Conservation (phyloP, 2,888 invertebrate genomes). For the Drosophila sordidula region DNA sequence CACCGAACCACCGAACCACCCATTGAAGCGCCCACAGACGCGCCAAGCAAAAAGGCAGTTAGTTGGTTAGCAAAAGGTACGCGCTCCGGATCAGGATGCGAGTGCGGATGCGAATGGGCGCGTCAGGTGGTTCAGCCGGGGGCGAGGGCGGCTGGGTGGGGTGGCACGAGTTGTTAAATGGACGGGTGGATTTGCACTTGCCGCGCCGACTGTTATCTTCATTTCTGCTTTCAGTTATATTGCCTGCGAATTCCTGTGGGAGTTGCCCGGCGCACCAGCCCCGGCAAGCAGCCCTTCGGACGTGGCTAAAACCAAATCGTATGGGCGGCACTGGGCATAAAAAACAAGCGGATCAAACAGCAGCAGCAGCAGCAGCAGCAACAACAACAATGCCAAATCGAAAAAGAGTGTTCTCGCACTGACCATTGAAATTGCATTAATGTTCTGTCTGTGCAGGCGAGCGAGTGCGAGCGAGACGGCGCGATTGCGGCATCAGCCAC, state of each 20-base stretch:
- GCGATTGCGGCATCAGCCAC: slow-evolving; percentile 17
- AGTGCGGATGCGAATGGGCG: slow-evolving; percentile 22
- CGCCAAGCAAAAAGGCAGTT: slow-evolving; percentile 74
- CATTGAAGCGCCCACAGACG: slow-evolving; percentile 54
- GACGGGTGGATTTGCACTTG: slow-evolving; percentile 84
- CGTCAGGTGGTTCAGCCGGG: slow-evolving; percentile 45
- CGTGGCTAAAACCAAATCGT: slow-evolving; percentile 69
- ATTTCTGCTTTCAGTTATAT: slow-evolving; percentile 83
- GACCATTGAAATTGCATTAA: slow-evolving; percentile 83
- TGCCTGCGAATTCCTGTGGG: slow-evolving; percentile 83
- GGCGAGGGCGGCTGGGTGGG: slow-evolving; percentile 1
- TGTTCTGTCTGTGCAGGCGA: slow-evolving; percentile 16
- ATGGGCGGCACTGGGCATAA: slow-evolving; percentile 52
- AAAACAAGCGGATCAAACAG: slow-evolving; percentile 78
- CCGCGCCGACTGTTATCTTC: slow-evolving; percentile 80
- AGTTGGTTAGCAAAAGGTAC: slow-evolving; percentile 72
- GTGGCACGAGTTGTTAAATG: slow-evolving; percentile 81
- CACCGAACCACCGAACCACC: slow-evolving; percentile 20
- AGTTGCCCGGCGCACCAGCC: slow-evolving; percentile 41
- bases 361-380: slow-evolving; percentile 32
- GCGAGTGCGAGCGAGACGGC: background rate
- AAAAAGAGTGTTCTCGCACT: slow-evolving; percentile 80
- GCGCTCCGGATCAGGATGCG: slow-evolving; percentile 30
- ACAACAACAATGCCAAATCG: slow-evolving; percentile 71
- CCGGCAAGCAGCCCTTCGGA: slow-evolving; percentile 2